Percentiles rank a stretch among this genome's conserved stretches.
Evolutionary conservation across 2,113 vertebrate species (phyloP).

Genomic region (Oenanthe melanoleuca): DNA sequence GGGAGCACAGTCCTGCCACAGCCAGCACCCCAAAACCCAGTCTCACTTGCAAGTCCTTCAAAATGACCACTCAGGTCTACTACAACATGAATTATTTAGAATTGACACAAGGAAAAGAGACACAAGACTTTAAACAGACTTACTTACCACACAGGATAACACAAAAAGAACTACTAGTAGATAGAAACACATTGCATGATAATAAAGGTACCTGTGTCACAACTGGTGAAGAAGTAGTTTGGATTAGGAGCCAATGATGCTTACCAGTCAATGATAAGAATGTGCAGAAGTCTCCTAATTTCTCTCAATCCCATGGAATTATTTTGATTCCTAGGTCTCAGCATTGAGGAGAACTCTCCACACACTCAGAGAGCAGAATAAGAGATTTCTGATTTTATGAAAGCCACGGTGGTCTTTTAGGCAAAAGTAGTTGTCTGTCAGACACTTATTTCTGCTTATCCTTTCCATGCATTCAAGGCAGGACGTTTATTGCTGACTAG

Average conservation of each 20-base stretch:
- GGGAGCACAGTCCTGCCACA: neutral
- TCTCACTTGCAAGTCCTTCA: neutral
- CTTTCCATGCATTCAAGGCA: neutral
- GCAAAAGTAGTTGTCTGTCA: neutral
- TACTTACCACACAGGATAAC: neutral
- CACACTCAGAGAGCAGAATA: no score
- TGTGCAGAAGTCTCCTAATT: neutral
- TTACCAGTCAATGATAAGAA: neutral
- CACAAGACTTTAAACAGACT: neutral
- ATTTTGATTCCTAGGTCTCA: accelerated
- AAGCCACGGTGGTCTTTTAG: neutral
- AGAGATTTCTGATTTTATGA: neutral
- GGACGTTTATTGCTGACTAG: neutral
- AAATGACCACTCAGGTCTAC: neutral
- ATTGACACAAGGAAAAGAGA: neutral
- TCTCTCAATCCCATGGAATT: neutral
- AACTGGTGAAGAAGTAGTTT: accelerated
- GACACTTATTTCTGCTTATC: neutral
- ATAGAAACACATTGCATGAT: accelerated
- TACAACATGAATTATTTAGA: neutral
- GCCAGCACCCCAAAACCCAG: neutral
- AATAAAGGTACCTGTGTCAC: neutral
- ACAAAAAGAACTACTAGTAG: neutral
- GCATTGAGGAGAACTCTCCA: neutral
- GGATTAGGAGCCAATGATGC: neutral